Base-by-base conservation (phyloP, 2,888 invertebrate genomes). In the Melangyna quadrimaculata region DNA sequence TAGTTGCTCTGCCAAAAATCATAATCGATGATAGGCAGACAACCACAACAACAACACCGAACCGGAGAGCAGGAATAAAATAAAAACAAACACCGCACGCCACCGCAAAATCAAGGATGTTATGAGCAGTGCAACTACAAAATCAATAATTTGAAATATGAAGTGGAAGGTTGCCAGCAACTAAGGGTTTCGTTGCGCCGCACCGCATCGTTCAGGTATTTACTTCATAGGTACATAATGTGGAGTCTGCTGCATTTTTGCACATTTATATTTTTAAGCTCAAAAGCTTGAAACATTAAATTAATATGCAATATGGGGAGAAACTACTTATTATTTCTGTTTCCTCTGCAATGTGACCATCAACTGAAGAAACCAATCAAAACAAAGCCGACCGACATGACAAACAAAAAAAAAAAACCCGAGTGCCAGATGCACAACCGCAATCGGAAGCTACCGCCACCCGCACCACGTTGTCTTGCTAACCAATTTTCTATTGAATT, bases 301-400 rank as follows among this genome's bases (percentile, higher is more conserved):
- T 65, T 19, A 32, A 37, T 32, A 51, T 27, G 3, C 8, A 27
- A 27, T 14, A 51, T 63, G 29, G 43, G 43, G 19, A 43, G n/a
- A 65, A 65, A 45, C 14, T 24, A 27, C n/a, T 24, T 29, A 19
- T 45, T 14, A 40, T 61, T 32, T 59, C 22, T 65, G 45, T 65
- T 65, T 29, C 65, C 32, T 65, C 27, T 8, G 19, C 65, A 65
- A 27, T 43, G 17, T 63, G 43, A 40, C 63, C 63, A 48, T 48
- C 65, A 45, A 19, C 27, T 32, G 3, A 51, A 48, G 14, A 80
- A 84, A 71, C 80, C 80, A 71, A 84, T 72, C 75, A 80, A 80
- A 80, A 84, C 75, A 84, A 84, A 48, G 72, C 79, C 61, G 75
- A 80, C 84, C 69, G 75, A 80, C 48, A 45, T 14, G 27, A n/a